phyloP scores from a whole-genome alignment of 2,113 vertebrate genomes.

The Tringa solitaria region DNA sequence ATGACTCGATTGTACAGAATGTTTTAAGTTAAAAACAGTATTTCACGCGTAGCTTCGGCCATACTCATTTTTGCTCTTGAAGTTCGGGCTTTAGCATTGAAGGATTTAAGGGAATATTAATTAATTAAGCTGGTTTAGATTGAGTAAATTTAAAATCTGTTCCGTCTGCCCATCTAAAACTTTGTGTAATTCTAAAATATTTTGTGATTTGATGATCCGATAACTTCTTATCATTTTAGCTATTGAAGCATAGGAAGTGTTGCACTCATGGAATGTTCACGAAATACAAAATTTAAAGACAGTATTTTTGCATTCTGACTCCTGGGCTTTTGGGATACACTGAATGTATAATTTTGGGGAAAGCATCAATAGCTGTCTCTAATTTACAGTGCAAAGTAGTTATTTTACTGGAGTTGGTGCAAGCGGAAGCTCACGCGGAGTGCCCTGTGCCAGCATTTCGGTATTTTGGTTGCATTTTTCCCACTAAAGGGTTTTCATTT shows the following conservation, averaged over 20 bases:
- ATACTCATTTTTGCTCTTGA: not conserved
- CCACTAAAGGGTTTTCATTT: not conserved
- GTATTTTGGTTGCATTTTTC: not conserved
- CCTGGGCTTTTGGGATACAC: not conserved
- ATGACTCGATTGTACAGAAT: not conserved
- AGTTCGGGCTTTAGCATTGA: not conserved
- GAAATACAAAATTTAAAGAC: not conserved
- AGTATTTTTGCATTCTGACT: not conserved
- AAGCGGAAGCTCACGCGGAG: not conserved
- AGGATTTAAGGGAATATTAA: not conserved
- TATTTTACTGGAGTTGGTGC: not conserved
- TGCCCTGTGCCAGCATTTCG: not conserved
- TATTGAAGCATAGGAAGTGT: not conserved
- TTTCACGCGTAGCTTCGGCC: not conserved
- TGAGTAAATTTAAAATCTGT: not conserved
- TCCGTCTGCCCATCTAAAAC: not conserved
- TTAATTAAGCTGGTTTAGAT: not conserved
- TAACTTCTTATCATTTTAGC: not conserved
- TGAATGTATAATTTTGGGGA: not conserved
- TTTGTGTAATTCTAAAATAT: not conserved
- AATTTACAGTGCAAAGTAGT: not conserved
- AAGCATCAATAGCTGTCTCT: not conserved
- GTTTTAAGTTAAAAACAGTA: not conserved
- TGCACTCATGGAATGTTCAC: not conserved
- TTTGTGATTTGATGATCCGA: not conserved